Base-by-base conservation (phyloP, 2,888 invertebrate genomes). In the Drepanosiphum platanoidis region DNA sequence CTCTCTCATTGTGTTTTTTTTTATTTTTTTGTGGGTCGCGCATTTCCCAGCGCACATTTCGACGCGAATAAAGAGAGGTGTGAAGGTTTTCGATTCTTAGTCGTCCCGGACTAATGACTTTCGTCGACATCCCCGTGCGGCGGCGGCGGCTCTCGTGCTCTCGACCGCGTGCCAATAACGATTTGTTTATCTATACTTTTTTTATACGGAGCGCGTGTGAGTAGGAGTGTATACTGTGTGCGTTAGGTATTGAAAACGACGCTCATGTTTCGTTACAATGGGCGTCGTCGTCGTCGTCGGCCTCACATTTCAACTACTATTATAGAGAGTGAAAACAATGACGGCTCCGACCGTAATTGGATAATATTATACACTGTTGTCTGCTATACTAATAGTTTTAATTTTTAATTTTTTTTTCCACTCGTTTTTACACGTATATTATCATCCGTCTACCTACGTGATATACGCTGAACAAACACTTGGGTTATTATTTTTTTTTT, bases 1-100 rank as follows among this genome's bases (percentile, higher is more conserved):
- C 8, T 36, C 22, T 18, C 8, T 36, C 22, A 46, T 46, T 74
- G 46, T 46, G 30, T 75, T 52, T n/a, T n/a, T n/a, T 1, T 58
- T n/a, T 8, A 3, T 11, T 71, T 39, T 70, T 39, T 80, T 68
- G 79, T 66, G 61, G 78, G 78, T 78, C 79, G 79, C 39, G n/a
- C 32, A 15, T 68, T 68, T 80, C 79, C 68, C 79, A 80, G 79
- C 68, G 79, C 66, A 34, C n/a, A 46, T 80, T 80, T 68, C 68
- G 22, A 68, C 68, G n/a, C 75, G 32, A 46, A 34, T 30, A 32
- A 42, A 1, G 18, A 3, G 5, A 32, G 42, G 42, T 46, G 66
- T 34, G 79, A 80, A 80, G 68, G 79, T 68, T 80, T 80, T 80
- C 52, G 52, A 46, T n/a, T 36, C 39, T 42, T 27, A n/a, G 30